Evolutionary conservation across 2,888 invertebrate genomes (phyloP).

Genomic region (Ypsolopha scabrella): DNA sequence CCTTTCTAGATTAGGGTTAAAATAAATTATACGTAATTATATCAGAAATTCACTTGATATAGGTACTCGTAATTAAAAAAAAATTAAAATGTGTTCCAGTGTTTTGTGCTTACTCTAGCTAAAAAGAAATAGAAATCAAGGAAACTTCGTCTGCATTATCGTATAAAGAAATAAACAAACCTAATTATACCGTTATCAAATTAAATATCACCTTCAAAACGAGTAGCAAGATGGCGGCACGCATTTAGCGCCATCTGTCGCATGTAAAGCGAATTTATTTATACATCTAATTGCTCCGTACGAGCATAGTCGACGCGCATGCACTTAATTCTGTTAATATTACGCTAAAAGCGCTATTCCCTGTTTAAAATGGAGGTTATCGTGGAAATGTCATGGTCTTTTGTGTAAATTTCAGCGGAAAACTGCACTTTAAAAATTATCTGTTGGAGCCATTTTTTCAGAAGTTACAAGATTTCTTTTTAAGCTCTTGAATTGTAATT

Average conservation of each 20-base stretch:
- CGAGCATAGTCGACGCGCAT: conserved; percentile 49
- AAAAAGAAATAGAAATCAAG: too few relatives aligned
- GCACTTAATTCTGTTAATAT: conserved; percentile 62
- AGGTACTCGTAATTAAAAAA: too few relatives aligned
- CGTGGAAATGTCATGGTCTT: conserved; percentile 48
- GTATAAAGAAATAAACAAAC: background rate
- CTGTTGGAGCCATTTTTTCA: background rate
- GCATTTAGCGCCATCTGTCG: conserved; percentile 58
- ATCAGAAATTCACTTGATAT: too few relatives aligned
- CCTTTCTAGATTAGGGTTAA: too few relatives aligned
- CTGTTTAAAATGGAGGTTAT: conserved; percentile 48
- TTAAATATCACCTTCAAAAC: conserved; percentile 46
- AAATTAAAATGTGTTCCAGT: too few relatives aligned
- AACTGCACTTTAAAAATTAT: conserved; percentile 4
- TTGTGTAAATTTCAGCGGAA: conserved; percentile 13
- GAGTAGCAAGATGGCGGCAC: conserved; percentile 41
- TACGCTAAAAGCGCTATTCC: conserved; percentile 43
- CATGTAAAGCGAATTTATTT: conserved; percentile 61
- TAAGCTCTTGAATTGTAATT: too few relatives aligned
- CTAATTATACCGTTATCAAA: background rate
- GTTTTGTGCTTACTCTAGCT: too few relatives aligned
- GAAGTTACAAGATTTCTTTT: too few relatives aligned
- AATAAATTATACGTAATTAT: too few relatives aligned
- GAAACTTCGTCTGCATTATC: too few relatives aligned
- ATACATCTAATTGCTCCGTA: conserved; percentile 60